Base-by-base conservation (phyloP, 2,797 vertebrate species). In the Halcyon smyrnensis region DNA sequence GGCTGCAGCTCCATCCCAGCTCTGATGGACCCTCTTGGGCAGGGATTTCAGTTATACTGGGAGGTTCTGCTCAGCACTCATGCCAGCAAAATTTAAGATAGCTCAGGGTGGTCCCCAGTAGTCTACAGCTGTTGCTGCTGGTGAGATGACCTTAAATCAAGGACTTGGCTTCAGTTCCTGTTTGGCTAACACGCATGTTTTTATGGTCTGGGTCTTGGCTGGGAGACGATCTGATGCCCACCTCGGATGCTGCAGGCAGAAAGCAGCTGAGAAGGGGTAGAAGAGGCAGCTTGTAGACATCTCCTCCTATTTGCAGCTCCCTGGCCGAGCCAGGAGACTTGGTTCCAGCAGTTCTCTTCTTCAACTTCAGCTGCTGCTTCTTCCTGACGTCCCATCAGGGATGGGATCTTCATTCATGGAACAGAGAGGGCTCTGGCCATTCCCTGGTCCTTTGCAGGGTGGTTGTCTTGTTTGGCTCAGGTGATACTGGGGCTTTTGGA, bases 381-480 rank as follows among this genome's bases (percentile, higher is more conserved):
- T 48, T 76, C 71, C 24, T 53, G 45, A 5, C 1, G 1, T 27
- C 51, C n/a, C 27, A 30, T 32, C 24, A 60, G 73, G 39, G 45
- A 15, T 13, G 39, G 25, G 14, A 23, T 53, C 56, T 32, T 34
- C 3, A 1, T 21, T 63, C 17, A 0, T 0, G 3, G 46, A 63
- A 24, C 41, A 28, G 45, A 50, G 34, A 68, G 28, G 17, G 13
- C 81, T 73, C 41, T 53, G 76, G 11, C 60, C 2, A 0, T 32
- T 24, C 50, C 65, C 8, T 2, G 12, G 36, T 8, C 39, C 56
- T 85, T 20, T 17, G 37, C 76, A 59, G 57, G 7, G 5, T 15
- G 23, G 9, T 70, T 53, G 21, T 73, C 6, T 54, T 14, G 15
- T 36, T 80, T 64, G 25, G 21, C 30, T 36, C 12, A 15, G 46